Percentiles rank a stretch among this genome's conserved stretches.
phyloP scores from a whole-genome alignment of 2,797 vertebrate species.

The Myotis pilosus region DNA sequence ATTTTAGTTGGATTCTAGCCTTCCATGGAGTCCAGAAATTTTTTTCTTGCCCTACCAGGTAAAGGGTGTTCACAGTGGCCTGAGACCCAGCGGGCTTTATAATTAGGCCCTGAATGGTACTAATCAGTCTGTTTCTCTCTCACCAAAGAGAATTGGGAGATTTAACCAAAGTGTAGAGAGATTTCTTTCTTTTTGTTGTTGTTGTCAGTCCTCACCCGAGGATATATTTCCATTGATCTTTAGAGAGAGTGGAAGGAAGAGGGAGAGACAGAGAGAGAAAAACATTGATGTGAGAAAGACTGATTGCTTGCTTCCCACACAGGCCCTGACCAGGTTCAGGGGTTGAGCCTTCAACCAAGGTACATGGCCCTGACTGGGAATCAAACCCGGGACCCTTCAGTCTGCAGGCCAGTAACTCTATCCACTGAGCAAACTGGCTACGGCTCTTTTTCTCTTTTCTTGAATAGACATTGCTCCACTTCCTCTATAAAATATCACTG shows the following conservation, averaged over 20 bases:
- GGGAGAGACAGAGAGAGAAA: too few relatives aligned
- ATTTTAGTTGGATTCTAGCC: background rate
- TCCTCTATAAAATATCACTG: constrained; percentile 25
- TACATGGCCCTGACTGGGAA: too few relatives aligned
- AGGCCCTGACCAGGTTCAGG: too few relatives aligned
- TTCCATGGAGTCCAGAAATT: background rate
- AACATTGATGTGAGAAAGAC: too few relatives aligned
- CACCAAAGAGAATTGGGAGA: background rate
- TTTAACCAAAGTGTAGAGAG: background rate
- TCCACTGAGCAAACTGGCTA: too few relatives aligned
- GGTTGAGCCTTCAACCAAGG: too few relatives aligned
- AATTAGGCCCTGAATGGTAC: background rate
- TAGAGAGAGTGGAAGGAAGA: too few relatives aligned
- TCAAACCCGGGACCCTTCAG: too few relatives aligned
- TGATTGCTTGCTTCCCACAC: too few relatives aligned
- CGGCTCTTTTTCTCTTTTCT: background rate
- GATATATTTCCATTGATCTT: too few relatives aligned
- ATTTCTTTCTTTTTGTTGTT: background rate
- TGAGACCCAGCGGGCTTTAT: background rate
- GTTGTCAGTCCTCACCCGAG: too few relatives aligned
- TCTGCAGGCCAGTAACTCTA: too few relatives aligned
- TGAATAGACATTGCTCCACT: background rate
- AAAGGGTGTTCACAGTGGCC: background rate
- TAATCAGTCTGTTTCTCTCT: background rate
- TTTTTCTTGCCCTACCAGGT: constrained; percentile 12